Base-by-base conservation (phyloP, 2,888 invertebrate genomes). In the Ferrisia virgata region DNA sequence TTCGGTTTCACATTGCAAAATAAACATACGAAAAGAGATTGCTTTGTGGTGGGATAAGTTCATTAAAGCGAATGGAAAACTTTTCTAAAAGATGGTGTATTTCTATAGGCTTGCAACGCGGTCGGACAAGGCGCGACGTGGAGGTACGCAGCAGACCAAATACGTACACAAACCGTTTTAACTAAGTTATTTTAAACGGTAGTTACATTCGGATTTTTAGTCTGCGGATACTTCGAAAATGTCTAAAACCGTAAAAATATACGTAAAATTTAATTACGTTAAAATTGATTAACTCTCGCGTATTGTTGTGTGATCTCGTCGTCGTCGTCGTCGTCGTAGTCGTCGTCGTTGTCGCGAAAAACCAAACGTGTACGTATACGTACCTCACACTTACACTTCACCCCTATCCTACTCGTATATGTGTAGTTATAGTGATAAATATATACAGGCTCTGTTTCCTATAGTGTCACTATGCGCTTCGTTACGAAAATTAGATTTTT, bases 1-100 rank as follows among this genome's bases (percentile, higher is more conserved):
- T 79, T 79, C 22, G 79, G 39, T 79, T 76, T 64, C 58, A 25
- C 58, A 64, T 64, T 64, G 58, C 58, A 64, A 64, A 64, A 64
- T 64, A 64, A 64, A 64, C 58, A 64, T 64, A 64, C 58, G 58
- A 64, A 64, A 28, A 64, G 58, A 64, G 58, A 64, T 64, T 64
- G 58, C 58, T 64, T 64, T 28, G 58, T 64, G 58, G 58, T 25
- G 58, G 58, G 58, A 64, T 64, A 64, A 64, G 58, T 64, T 64
- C 58, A 64, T 64, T 64, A 64, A 64, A 64, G 58, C 58, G 58
- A 64, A 64, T 64, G 58, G 28, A 64, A 64, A 64, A 64, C 8
- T 64, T 64, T 64, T 64, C 58, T 64, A 64, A 64, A 64, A 64
- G 58, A 64, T 64, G 58, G 58, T 64, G 58, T 64, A 64, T 64